These are phyloP conservation scores for Cyanistes caeruleus DNA, from an alignment of 2,113 vertebrate genomes.

Conservation along the genomic window DNA sequence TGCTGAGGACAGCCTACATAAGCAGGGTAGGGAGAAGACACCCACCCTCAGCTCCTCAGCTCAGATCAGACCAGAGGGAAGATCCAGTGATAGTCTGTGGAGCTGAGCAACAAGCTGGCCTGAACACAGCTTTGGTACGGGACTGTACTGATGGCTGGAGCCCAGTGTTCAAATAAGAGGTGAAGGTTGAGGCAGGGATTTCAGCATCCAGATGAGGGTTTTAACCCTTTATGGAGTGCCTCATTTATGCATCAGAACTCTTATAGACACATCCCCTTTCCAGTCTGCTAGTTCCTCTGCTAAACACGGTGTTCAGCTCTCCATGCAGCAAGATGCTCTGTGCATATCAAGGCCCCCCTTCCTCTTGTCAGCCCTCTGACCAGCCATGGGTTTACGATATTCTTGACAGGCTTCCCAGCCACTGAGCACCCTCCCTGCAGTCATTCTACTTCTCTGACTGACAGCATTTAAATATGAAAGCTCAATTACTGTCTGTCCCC, in stretches of 20 bases:
- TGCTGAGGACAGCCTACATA: accelerated
- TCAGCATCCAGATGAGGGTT: accelerated
- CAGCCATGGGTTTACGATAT: not conserved
- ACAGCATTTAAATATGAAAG: not conserved
- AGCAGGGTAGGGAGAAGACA: not conserved
- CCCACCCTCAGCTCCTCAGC: not conserved
- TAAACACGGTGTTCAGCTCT: not conserved
- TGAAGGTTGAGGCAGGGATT: not conserved
- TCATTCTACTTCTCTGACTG: not conserved
- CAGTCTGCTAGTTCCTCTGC: not conserved
- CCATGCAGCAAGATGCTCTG: not conserved
- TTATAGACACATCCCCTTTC: accelerated
- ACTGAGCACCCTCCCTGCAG: not conserved
- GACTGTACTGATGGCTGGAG: not conserved
- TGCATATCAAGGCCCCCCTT: not conserved
- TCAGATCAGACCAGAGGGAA: not conserved
- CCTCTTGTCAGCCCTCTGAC: not conserved
- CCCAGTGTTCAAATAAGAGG: not conserved
- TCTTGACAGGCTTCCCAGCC: not conserved
- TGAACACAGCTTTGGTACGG: not conserved
- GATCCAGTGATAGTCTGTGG: not conserved
- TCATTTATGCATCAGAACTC: not conserved
- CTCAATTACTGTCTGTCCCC: not conserved
- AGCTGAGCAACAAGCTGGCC: not conserved
- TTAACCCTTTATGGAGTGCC: not conserved